Evolutionary conservation across 2,113 vertebrate genomes (phyloP).

Genomic region (Lonchura striata): DNA sequence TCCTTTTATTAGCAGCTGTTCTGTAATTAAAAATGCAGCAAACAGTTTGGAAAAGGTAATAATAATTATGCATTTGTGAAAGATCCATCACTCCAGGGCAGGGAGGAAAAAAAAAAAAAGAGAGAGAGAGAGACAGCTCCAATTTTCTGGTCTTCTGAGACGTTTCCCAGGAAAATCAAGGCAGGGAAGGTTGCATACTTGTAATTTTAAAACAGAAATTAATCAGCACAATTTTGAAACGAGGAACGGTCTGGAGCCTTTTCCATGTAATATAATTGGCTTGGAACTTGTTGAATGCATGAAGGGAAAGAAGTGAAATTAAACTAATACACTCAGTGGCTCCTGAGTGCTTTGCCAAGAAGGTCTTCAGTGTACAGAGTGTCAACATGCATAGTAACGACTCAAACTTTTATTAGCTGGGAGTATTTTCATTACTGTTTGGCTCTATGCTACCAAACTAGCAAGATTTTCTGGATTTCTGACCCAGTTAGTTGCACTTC

Average conservation of each 20-base stretch:
- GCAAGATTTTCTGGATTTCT: constrained; percentile 30
- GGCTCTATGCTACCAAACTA: neutral
- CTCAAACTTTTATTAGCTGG: constrained; percentile 49
- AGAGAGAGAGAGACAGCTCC: neutral
- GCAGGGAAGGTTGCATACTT: constrained; percentile 33
- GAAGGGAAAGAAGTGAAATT: constrained; percentile 58
- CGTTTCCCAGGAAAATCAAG: constrained; percentile 46
- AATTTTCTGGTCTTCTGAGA: constrained; percentile 41
- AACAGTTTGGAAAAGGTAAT: constrained; percentile 59
- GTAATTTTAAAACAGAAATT: constrained; percentile 57
- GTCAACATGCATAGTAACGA: constrained; percentile 37
- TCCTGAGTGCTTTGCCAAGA: constrained; percentile 67
- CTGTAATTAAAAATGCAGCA: constrained; percentile 48
- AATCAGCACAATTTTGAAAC: constrained; percentile 16
- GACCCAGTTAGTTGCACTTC: constrained; percentile 4
- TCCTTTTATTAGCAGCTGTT: constrained; percentile 21
- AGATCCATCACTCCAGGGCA: constrained; percentile 26
- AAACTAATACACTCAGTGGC: constrained; percentile 60
- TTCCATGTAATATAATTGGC: constrained; percentile 25
- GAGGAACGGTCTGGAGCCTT: constrained; percentile 48
- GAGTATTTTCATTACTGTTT: constrained; percentile 49
- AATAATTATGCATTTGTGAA: constrained; percentile 51
- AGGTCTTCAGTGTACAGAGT: constrained; percentile 48
- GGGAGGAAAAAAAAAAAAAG: neutral
- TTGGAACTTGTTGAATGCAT: constrained; percentile 58